These are phyloP conservation scores for Atta cephalotes DNA, from an alignment of 1,140 invertebrate genomes.

Conservation along the genomic window DNA sequence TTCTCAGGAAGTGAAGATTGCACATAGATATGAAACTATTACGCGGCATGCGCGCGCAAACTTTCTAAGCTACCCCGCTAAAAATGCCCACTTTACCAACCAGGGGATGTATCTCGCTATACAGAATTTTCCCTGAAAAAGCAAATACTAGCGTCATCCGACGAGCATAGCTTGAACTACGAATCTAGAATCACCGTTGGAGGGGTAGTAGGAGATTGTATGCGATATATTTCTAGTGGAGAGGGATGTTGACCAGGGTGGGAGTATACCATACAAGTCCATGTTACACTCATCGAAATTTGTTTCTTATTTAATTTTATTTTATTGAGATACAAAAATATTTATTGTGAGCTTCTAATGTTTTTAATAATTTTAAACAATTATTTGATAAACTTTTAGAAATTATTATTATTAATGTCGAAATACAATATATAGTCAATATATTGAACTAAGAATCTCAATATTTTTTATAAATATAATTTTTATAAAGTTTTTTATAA, in stretches of 20 bases:
- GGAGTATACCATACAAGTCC: conserved; percentile 76
- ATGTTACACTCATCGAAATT: conserved; percentile 76
- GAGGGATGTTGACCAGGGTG: conserved; percentile 60
- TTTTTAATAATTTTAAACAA: background rate
- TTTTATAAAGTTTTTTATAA: background rate
- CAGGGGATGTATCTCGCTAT: conserved; percentile 33
- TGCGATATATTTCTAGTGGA: background rate
- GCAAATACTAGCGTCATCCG: conserved; percentile 80
- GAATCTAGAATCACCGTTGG: conserved; percentile 47
- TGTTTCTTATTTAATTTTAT: conserved; percentile 14
- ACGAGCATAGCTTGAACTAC: conserved; percentile 70
- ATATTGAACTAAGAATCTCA: too few relatives aligned
- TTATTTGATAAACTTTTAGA: background rate
- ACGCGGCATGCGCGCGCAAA: conserved; percentile 38
- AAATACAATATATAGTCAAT: background rate
- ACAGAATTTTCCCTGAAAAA: conserved; percentile 66
- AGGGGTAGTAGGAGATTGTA: conserved; percentile 72
- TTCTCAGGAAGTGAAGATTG: conserved; percentile 52
- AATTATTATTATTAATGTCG: background rate
- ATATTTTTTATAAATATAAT: background rate
- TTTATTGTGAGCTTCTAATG: background rate
- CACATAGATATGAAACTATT: conserved; percentile 47
- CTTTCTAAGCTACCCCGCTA: conserved; percentile 27
- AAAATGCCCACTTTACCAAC: conserved; percentile 79
- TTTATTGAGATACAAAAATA: background rate